Percentiles rank a stretch among this genome's conserved stretches.
These are phyloP conservation scores for Glaucidium brasilianum DNA, from an alignment of 2,113 vertebrate species.

Conservation along the genomic window DNA sequence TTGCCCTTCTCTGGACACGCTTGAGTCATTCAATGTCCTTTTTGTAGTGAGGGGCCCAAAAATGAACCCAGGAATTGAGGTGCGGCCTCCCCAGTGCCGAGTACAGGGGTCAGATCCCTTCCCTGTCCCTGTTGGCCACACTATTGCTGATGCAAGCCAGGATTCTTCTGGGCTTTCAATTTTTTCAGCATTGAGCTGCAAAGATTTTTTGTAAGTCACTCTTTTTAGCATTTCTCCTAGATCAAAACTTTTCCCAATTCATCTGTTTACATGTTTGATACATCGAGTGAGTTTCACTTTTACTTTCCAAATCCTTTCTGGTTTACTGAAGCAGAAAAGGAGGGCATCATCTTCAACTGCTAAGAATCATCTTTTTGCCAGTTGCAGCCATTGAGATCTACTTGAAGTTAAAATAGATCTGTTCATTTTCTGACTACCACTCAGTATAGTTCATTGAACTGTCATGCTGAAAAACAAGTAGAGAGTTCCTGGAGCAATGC, in stretches of 20 bases:
- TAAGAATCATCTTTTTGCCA: slow-evolving; percentile 17
- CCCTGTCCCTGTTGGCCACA: no score
- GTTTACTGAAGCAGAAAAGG: slow-evolving; percentile 34
- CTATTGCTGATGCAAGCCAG: no score
- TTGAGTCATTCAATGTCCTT: no score
- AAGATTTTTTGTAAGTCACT: background rate
- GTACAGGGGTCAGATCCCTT: no score
- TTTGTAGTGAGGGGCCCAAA: no score
- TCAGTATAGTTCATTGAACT: slow-evolving; percentile 17
- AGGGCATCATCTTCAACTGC: background rate
- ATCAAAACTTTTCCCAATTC: slow-evolving; percentile 1
- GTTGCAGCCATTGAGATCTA: slow-evolving; percentile 1
- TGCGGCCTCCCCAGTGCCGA: no score
- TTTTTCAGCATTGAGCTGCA: background rate
- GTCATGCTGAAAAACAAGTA: slow-evolving; percentile 27
- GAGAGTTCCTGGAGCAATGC: slow-evolving; percentile 23
- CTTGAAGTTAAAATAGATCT: slow-evolving; percentile 50
- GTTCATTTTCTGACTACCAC: slow-evolving; percentile 26
- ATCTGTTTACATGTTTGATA: slow-evolving; percentile 20
- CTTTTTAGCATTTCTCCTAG: background rate
- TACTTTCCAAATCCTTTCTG: slow-evolving; percentile 42
- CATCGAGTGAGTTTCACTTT: background rate
- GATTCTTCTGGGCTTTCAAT: background rate
- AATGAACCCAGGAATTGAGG: no score
- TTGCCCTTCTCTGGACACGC: no score